Evolutionary conservation across 2,113 vertebrate species (phyloP).

Genomic region (Melanerpes aurifrons): DNA sequence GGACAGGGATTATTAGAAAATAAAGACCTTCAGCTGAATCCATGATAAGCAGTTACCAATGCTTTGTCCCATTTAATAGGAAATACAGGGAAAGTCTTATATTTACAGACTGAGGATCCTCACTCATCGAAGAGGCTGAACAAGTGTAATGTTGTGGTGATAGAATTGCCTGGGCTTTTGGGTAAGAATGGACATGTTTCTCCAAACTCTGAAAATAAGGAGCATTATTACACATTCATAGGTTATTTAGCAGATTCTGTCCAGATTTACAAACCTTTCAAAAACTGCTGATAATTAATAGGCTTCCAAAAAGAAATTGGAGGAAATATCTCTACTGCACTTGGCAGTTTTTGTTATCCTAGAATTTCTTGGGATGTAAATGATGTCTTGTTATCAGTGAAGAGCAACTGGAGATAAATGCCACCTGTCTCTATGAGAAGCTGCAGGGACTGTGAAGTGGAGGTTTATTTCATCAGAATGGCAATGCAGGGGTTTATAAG

Average conservation of each 20-base stretch:
- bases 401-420: constrained; percentile 22
- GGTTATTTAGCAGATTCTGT: not conserved
- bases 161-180: not conserved
- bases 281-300: constrained; percentile 4
- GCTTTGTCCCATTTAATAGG: not conserved
- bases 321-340: not conserved
- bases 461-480: constrained; percentile 13
- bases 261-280: not conserved
- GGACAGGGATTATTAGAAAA: not conserved
- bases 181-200: not conserved
- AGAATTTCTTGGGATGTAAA: constrained; percentile 7
- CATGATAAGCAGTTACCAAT: not conserved
- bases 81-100: not conserved
- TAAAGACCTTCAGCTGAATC: not conserved
- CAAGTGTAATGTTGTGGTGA: not conserved
- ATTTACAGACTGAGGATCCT: not conserved
- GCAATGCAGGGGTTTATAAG: not conserved
- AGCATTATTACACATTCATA: not conserved
- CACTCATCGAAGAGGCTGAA: not conserved
- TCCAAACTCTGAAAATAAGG: not conserved
- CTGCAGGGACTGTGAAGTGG: not conserved
- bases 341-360: constrained; percentile 12
- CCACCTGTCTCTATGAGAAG: not conserved
- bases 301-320: not conserved
- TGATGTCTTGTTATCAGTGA: constrained; percentile 8